A percentile compares a stretch with the other conserved stretches of the same genome.
These are phyloP conservation scores for Cephus rjabovi DNA, from an alignment of 2,888 invertebrate species.

Conservation along the genomic window DNA sequence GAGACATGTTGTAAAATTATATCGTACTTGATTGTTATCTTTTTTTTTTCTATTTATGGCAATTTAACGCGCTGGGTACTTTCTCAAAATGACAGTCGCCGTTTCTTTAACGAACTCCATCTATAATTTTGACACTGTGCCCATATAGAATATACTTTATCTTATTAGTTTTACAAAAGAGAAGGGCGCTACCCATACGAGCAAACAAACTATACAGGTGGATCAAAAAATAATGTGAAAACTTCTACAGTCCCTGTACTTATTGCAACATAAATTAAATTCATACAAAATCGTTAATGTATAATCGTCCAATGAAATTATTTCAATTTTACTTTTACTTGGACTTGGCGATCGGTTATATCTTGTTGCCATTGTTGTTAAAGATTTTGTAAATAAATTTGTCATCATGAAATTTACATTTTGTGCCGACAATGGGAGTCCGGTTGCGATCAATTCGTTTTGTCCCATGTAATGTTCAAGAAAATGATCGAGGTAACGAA, in stretches of 20 bases:
- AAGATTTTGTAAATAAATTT: background rate
- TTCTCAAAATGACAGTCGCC: background rate
- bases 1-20: background rate
- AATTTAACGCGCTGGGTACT: background rate
- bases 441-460: background rate
- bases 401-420: background rate
- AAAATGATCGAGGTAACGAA: constrained; percentile 22
- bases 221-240: background rate
- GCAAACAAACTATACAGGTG: background rate
- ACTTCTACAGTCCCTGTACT: background rate
- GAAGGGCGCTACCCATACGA: background rate
- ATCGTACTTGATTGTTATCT: background rate
- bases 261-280: background rate
- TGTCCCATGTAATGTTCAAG: background rate
- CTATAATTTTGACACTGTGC: background rate
- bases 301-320: background rate
- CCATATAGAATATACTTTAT: background rate
- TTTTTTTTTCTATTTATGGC: background rate
- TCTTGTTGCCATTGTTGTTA: background rate
- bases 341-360: background rate
- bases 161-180: background rate
- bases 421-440: background rate
- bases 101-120: background rate
- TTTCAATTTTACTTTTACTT: background rate
- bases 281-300: background rate